phyloP scores from a whole-genome alignment of 2,797 vertebrate species.

The Chaetodon trifasciatus region DNA sequence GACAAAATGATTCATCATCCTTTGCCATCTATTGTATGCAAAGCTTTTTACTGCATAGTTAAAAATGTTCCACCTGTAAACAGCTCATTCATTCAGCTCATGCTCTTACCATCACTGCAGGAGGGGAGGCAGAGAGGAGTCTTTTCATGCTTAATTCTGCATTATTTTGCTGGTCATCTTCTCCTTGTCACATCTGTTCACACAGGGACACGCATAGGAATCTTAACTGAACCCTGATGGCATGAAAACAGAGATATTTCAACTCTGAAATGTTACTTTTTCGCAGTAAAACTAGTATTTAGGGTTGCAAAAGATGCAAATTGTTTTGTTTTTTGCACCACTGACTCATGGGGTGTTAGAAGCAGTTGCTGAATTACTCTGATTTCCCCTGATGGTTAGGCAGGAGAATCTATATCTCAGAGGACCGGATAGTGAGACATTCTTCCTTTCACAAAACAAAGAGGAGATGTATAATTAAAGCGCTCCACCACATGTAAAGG shows the following conservation, averaged over 20 bases:
- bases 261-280: background rate
- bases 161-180: constrained; percentile 1
- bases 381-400: constrained; percentile 54
- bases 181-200: constrained; percentile 12
- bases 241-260: constrained; percentile 16
- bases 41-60: constrained; percentile 6
- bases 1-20: background rate
- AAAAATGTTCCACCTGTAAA: constrained; percentile 6
- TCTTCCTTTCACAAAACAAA: constrained; percentile 41
- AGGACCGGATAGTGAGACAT: constrained; percentile 27
- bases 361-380: constrained; percentile 43
- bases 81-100: background rate
- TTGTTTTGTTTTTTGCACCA: constrained; percentile 9
- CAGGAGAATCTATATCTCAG: constrained; percentile 28
- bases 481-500: constrained; percentile 18
- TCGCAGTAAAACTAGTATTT: background rate
- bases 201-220: background rate
- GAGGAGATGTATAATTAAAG: constrained; percentile 46
- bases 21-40: background rate
- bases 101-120: constrained; percentile 16
- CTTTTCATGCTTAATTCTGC: constrained; percentile 2
- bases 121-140: background rate
- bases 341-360: constrained; percentile 49
- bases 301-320: constrained; percentile 22
- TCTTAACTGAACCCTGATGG: constrained; percentile 5